Evolutionary conservation across 30 jellyfish, hydroid and myxozoan genomes (phyloP).

Genomic region (Aurelia aurita): DNA sequence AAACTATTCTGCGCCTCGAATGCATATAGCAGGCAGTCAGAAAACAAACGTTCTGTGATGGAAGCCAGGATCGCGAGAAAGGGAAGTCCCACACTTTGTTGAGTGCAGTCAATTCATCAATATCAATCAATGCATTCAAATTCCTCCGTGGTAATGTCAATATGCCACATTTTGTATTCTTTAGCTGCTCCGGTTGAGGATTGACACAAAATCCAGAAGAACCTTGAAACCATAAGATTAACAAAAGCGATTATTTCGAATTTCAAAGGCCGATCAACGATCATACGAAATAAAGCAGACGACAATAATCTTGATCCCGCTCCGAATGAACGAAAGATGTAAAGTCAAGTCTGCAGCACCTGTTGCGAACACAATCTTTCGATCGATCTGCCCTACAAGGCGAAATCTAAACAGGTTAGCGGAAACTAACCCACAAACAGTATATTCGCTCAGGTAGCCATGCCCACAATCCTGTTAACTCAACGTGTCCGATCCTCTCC

Average conservation of each 20-base stretch:
- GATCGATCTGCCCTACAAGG: conserved; percentile 62
- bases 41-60: no score
- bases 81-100: no score
- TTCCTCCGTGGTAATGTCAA: no score
- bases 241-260: no score
- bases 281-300: conserved; percentile 16
- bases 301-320: neutral
- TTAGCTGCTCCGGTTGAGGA: no score
- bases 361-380: conserved; percentile 72
- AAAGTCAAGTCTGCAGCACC: conserved; percentile 39
- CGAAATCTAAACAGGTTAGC: conserved; percentile 49
- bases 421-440: conserved; percentile 70
- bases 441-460: conserved; percentile 48
- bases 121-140: no score
- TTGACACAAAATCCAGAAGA: neutral
- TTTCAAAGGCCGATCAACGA: conserved; percentile 55
- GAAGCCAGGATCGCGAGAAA: no score
- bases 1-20: conserved; percentile 77
- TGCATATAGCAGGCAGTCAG: conserved; percentile 58
- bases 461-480: conserved; percentile 66
- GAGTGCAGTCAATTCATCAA: neutral
- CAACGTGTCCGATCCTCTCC: conserved; percentile 48
- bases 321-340: neutral
- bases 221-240: neutral
- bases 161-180: no score